These are phyloP conservation scores for Eupleurogrammus muticus DNA, from an alignment of 2,797 vertebrate species.

Conservation along the genomic window DNA sequence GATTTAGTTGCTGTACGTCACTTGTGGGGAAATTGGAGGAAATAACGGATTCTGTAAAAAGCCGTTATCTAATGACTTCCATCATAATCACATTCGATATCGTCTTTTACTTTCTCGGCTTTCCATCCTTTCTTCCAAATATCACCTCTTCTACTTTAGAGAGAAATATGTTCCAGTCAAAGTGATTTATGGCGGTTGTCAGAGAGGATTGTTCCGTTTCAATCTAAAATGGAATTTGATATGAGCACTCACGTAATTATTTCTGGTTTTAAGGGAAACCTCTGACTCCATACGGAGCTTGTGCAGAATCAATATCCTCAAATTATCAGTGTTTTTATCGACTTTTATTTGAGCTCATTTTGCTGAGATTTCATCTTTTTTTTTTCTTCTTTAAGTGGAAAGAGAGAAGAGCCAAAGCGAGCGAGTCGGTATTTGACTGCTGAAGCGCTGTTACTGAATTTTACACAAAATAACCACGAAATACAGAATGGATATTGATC, in stretches of 20 bases:
- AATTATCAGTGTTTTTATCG: slow-evolving; percentile 31
- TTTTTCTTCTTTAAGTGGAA: not conserved
- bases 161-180: not conserved
- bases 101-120: not conserved
- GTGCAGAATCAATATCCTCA: slow-evolving; percentile 13
- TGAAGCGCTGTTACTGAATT: not conserved
- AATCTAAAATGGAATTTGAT: slow-evolving; percentile 25
- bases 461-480: not conserved
- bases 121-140: slow-evolving; percentile 22
- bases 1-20: not conserved
- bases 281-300: slow-evolving; percentile 14
- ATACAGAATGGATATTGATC: not conserved
- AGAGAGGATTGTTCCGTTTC: slow-evolving; percentile 3
- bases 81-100: slow-evolving; percentile 23
- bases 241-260: slow-evolving; percentile 20
- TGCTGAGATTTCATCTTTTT: slow-evolving; percentile 1
- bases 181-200: slow-evolving; percentile 26
- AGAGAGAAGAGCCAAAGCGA: not conserved
- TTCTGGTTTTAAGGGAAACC: slow-evolving; percentile 27
- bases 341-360: slow-evolving; percentile 12
- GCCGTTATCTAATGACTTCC: slow-evolving; percentile 21
- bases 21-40: not conserved
- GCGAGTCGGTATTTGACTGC: not conserved
- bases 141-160: slow-evolving; percentile 5
- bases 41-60: slow-evolving; percentile 5